Evolutionary conservation across 2,113 vertebrate genomes (phyloP).

Genomic region (Columbina picui): DNA sequence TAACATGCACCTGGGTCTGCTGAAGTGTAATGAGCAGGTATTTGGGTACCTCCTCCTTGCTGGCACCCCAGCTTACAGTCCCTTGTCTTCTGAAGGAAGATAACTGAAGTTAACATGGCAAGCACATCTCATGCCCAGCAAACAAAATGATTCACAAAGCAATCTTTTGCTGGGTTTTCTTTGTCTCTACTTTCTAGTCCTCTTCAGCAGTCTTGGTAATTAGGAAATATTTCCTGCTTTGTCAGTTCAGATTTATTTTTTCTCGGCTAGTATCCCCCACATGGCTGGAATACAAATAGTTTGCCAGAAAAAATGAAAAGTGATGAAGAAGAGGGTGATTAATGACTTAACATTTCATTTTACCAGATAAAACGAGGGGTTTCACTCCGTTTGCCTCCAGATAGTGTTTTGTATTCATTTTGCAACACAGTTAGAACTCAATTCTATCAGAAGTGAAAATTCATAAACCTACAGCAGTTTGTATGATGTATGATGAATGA

Average conservation of each 20-base stretch:
- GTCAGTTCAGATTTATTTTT: constrained; percentile 54
- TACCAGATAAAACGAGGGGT: constrained; percentile 35
- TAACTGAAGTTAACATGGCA: background rate
- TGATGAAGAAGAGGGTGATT: constrained; percentile 64
- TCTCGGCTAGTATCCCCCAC: constrained; percentile 9
- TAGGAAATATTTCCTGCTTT: constrained; percentile 49
- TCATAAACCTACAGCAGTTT: constrained; percentile 61
- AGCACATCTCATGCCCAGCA: background rate
- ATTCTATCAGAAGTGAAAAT: constrained; percentile 69
- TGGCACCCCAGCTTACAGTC: background rate
- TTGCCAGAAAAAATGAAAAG: background rate
- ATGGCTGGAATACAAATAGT: constrained; percentile 34
- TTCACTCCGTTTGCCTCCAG: constrained; percentile 62
- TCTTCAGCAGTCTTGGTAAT: constrained; percentile 24
- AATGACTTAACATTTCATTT: constrained; percentile 68
- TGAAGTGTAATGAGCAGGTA: background rate
- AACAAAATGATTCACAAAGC: background rate
- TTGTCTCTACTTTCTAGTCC: background rate
- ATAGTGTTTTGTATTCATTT: constrained; percentile 70
- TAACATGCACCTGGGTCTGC: background rate
- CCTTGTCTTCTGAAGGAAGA: background rate
- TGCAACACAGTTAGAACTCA: constrained; percentile 58
- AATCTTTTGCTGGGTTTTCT: background rate
- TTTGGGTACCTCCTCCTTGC: background rate
- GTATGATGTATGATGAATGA: constrained; percentile 63